A percentile compares a stretch with the other conserved stretches of the same genome.
Evolutionary conservation across 2,888 invertebrate species (phyloP).

Genomic region (Diaperis boleti): DNA sequence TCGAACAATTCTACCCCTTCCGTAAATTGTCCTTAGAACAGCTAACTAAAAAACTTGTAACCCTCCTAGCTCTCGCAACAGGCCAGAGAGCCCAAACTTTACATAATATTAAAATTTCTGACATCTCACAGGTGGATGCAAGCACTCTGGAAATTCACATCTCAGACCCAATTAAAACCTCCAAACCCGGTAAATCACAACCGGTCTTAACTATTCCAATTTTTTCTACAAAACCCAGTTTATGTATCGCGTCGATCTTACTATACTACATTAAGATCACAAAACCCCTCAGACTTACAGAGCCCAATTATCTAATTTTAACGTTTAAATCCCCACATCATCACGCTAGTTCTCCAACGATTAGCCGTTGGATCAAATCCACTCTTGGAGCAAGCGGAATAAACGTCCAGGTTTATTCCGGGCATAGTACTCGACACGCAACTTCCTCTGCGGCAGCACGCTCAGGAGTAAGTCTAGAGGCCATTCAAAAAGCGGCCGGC

Average conservation of each 20-base stretch:
- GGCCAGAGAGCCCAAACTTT: background rate
- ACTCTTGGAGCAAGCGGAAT: background rate
- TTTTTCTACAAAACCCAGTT: background rate
- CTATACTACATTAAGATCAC: too few relatives aligned
- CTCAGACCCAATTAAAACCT: background rate
- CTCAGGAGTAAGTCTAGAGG: background rate
- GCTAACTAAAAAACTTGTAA: background rate
- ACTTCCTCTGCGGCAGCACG: background rate
- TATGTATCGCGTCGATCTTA: background rate
- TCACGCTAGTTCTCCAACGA: background rate
- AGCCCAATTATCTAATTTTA: background rate
- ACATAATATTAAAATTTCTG: background rate
- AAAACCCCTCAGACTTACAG: background rate
- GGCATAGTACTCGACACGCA: background rate
- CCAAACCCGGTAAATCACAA: background rate
- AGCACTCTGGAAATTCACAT: background rate
- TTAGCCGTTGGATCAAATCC: background rate
- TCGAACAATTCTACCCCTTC: too few relatives aligned
- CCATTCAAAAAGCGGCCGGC: background rate
- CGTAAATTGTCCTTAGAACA: background rate
- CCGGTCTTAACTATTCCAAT: background rate
- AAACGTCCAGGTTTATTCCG: background rate
- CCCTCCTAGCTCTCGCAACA: background rate
- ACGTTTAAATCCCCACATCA: background rate
- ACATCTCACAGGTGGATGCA: background rate